Conservation (phyloP, 2,113 vertebrate species). For the Orcinus orca region DNA sequence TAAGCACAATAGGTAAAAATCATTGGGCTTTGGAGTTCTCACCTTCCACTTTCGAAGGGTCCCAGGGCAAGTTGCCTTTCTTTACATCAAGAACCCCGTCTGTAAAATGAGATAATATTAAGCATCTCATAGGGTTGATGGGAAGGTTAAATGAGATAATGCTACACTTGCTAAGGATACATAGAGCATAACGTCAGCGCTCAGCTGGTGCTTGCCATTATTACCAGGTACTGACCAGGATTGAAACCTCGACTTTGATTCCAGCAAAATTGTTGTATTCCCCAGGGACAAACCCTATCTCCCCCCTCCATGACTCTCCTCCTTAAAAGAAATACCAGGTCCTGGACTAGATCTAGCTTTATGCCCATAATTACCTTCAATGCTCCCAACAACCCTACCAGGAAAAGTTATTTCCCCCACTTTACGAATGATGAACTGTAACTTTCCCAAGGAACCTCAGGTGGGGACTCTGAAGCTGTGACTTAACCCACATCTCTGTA, state of each 20-base stretch:
- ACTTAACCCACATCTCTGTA: background rate
- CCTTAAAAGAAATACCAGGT: background rate
- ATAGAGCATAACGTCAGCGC: background rate
- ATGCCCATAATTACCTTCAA: background rate
- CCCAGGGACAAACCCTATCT: background rate
- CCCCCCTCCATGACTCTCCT: background rate
- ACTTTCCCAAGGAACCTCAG: background rate
- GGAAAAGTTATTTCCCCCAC: background rate
- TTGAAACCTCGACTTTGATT: background rate
- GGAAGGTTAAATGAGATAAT: background rate
- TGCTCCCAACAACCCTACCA: background rate
- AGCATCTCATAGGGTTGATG: background rate
- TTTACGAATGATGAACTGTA: background rate
- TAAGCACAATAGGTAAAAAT: background rate
- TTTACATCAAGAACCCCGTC: background rate
- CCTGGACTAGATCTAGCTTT: background rate
- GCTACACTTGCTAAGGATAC: background rate
- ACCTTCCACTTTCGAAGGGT: background rate
- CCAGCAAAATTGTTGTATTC: background rate
- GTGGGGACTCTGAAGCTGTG: background rate
- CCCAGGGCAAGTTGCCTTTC: background rate
- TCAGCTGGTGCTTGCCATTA: background rate
- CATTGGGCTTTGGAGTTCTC: background rate
- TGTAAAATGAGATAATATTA: background rate
- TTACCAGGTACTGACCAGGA: background rate